Evolutionary conservation across 2,797 vertebrate genomes (phyloP).

Genomic region (Sebastes taczanowskii): DNA sequence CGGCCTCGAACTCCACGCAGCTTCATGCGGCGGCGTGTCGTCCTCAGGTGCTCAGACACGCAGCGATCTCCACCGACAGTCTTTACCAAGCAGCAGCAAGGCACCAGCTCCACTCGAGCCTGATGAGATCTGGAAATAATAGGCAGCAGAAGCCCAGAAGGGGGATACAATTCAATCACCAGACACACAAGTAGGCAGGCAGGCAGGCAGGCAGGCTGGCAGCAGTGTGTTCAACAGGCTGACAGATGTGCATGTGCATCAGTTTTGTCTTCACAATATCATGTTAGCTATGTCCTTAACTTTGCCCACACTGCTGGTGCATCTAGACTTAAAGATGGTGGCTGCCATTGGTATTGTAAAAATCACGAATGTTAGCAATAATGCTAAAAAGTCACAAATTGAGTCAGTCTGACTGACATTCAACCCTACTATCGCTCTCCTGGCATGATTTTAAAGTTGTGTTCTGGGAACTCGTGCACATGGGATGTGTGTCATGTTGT

Average conservation of each 20-base stretch:
- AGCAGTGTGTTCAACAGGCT: background rate
- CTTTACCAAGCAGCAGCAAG: constrained; percentile 27
- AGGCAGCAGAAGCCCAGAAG: constrained; percentile 21
- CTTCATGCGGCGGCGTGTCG: constrained; percentile 27
- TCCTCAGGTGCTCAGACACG: constrained; percentile 14
- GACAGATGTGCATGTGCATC: background rate
- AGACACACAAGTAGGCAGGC: background rate
- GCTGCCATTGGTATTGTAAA: background rate
- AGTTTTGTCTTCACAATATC: background rate
- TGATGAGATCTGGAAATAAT: constrained; percentile 24
- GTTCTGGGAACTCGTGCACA: background rate
- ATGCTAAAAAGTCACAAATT: background rate
- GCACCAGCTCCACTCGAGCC: constrained; percentile 2
- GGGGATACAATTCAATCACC: constrained; percentile 23
- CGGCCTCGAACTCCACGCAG: constrained; percentile 29
- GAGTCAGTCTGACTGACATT: background rate
- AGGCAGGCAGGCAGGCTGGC: background rate
- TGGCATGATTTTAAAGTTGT: background rate
- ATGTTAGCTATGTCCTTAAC: background rate
- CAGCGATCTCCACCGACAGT: constrained; percentile 18
- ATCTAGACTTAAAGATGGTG: background rate
- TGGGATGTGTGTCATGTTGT: background rate
- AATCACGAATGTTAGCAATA: background rate
- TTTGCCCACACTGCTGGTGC: background rate
- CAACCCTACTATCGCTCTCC: background rate